phyloP scores from a whole-genome alignment of 2,888 invertebrate species.

The Caenorhabditis sinica region DNA sequence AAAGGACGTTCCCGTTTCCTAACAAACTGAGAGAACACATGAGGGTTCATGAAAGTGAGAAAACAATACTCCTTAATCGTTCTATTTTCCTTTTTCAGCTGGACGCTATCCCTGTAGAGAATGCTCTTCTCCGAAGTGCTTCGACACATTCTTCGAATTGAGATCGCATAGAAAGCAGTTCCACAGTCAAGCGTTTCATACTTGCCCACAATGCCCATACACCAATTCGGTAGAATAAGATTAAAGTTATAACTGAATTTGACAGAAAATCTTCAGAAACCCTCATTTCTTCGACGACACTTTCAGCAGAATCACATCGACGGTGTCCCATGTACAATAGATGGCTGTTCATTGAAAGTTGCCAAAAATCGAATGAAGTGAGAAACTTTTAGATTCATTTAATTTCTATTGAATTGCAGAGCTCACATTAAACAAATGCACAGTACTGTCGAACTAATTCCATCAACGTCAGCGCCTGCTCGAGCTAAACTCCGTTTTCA shows the following conservation, averaged over 20 bases:
- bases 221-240: constrained; percentile 43
- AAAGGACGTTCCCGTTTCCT: constrained; percentile 32
- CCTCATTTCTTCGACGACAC: constrained; percentile 53
- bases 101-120: constrained; percentile 28
- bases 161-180: constrained; percentile 38
- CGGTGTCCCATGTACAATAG: constrained; percentile 68
- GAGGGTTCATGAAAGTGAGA: constrained; percentile 34
- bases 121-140: constrained; percentile 32
- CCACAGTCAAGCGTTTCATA: constrained; percentile 53
- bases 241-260: background rate
- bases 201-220: constrained; percentile 57
- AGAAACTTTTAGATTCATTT: background rate
- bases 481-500: constrained; percentile 12
- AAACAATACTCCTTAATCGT: background rate
- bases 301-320: constrained; percentile 57
- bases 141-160: constrained; percentile 40
- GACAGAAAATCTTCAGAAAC: constrained; percentile 44
- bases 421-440: constrained; percentile 47
- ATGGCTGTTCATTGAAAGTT: constrained; percentile 63
- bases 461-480: background rate
- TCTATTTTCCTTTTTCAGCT: constrained; percentile 10
- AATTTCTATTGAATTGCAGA: constrained; percentile 19
- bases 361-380: constrained; percentile 67
- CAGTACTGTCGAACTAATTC: background rate
- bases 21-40: constrained; percentile 40